These are phyloP conservation scores for Stegana nigrithorax DNA, from an alignment of 2,888 invertebrate species.

Conservation along the genomic window DNA sequence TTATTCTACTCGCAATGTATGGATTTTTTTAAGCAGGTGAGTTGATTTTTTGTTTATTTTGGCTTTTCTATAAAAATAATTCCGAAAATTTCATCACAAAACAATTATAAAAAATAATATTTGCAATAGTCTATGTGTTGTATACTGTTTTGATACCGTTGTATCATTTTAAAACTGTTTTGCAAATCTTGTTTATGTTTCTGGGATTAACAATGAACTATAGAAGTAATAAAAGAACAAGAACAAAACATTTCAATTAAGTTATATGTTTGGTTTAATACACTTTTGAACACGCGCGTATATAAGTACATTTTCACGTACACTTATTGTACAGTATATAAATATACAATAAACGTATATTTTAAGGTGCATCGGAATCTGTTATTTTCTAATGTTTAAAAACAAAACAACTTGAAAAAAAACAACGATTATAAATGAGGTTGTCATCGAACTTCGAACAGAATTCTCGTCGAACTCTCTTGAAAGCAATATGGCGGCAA, in stretches of 20 bases:
- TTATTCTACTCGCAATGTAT: constrained; percentile 52
- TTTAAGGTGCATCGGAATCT: too few relatives aligned
- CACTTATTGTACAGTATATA: too few relatives aligned
- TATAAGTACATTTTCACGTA: background rate
- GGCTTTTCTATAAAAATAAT: background rate
- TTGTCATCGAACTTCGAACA: too few relatives aligned
- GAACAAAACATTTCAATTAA: constrained; percentile 3
- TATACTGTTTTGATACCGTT: background rate
- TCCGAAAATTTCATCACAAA: background rate
- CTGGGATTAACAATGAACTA: background rate
- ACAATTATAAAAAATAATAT: background rate
- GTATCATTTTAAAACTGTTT: constrained; percentile 3
- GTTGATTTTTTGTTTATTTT: constrained; percentile 24
- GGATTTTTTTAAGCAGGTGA: constrained; percentile 64
- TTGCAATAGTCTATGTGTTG: background rate
- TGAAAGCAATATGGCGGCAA: too few relatives aligned
- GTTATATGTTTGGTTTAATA: constrained; percentile 6
- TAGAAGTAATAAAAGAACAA: background rate
- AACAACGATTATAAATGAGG: too few relatives aligned
- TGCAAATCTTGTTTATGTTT: background rate
- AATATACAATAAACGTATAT: too few relatives aligned
- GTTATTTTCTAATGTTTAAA: too few relatives aligned
- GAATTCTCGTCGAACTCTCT: too few relatives aligned
- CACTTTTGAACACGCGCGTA: background rate
- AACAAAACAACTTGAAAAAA: too few relatives aligned